Evolutionary conservation across 2,113 vertebrate genomes (phyloP), one percentile per base, ranked within the genome.

Genomic region (Chinchilla lanigera): DNA sequence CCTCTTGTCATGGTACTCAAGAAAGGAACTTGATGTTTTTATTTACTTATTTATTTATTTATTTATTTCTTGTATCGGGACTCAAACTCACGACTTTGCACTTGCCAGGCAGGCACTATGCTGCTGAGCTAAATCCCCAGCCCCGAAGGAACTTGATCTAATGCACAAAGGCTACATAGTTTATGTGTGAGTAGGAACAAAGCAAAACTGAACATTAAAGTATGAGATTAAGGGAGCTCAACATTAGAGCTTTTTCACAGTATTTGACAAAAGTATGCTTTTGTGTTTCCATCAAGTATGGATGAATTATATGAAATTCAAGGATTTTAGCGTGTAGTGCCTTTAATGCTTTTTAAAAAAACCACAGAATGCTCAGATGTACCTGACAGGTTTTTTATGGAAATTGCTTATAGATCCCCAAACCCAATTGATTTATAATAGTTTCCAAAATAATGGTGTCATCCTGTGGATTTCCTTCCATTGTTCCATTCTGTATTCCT

Each of bases 401-500:
- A 56, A 96, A 69, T 86, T 93, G 24, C 54, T 80, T 94, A 52
- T 88, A 73, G 63, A 33, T 77, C 75, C 50, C 67, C 28, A 94
- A 69, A 67, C 71, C 33, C 56, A 65, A 84, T 19, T 95, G 67
- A 94, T 96, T 97, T 96, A 86, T 94, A 95, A 87, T 63, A 47
- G 9, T 92, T 97, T 96, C 44, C 65, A 95, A 89, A 95, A 89
- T 92, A 97, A 92, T 92, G 61, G 90, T 94, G 84, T 94, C 90
- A 94, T 97, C 93, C 85, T 93, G 82, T 96, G 60, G 61, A 96
- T 95, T 93, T 96, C 86, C 89, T 85, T 89, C 95, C 75, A 97
- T 97, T 97, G 96, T 98, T 98, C 96, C 95, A 96, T 90, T 98
- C 98, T 96, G 97, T 97, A 97, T 98, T 98, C 88, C 96, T 98